Evolutionary conservation across 2,888 invertebrate species (phyloP).

Genomic region (Kryphioiulus occultus): DNA sequence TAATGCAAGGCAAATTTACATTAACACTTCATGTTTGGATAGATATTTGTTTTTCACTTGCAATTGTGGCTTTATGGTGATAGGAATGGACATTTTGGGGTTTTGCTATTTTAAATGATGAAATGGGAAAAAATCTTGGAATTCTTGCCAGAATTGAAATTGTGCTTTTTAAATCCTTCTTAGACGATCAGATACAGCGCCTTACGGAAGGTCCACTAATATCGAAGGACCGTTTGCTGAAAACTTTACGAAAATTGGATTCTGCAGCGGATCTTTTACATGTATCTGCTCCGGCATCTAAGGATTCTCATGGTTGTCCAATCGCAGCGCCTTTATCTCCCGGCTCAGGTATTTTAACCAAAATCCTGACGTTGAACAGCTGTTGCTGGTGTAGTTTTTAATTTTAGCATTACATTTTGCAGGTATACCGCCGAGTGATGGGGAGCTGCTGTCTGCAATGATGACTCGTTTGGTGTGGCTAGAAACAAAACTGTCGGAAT

Average conservation of each 20-base stretch:
- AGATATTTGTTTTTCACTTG: not conserved
- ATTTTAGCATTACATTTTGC: not conserved
- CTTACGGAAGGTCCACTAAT: constrained; percentile 39
- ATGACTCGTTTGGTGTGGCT: constrained; percentile 52
- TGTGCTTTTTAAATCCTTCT: not conserved
- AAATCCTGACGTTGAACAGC: not conserved
- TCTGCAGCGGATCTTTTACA: not conserved
- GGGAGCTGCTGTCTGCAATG: constrained; percentile 49
- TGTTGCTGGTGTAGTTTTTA: not conserved
- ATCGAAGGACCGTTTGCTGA: constrained; percentile 45
- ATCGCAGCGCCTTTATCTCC: not conserved
- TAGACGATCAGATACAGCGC: constrained; percentile 48
- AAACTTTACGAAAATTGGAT: constrained; percentile 38
- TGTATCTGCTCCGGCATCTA: not conserved
- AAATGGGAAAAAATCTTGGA: too few relatives aligned
- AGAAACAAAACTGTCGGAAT: constrained; percentile 51
- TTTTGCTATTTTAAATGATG: too few relatives aligned
- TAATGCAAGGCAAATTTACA: too few relatives aligned
- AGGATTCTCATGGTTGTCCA: not conserved
- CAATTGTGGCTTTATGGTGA: not conserved
- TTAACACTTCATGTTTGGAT: not conserved
- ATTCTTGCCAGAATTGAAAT: not conserved
- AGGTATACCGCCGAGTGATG: constrained; percentile 32
- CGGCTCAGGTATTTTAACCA: not conserved
- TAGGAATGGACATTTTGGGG: too few relatives aligned